Conservation (phyloP, 2,113 vertebrate species). For the Ctenomys sociabilis region DNA sequence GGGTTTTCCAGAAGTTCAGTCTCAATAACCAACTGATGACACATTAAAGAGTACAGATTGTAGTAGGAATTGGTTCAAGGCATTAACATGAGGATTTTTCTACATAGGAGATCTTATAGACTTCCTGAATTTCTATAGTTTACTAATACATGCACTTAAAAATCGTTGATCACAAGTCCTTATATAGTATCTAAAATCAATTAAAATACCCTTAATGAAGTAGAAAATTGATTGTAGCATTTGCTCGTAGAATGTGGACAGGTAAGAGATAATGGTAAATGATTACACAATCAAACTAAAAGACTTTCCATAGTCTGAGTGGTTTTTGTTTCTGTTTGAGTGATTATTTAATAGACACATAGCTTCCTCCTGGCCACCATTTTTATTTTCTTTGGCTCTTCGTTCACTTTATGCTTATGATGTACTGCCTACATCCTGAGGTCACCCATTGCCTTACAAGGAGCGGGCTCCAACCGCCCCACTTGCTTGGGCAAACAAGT, state of each 20-base stretch:
- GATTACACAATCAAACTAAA: conserved; percentile 39
- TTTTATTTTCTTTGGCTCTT: conserved; percentile 74
- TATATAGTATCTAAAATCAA: background rate
- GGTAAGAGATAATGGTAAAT: conserved; percentile 55
- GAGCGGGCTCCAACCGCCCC: conserved; percentile 50
- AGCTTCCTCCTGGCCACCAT: conserved; percentile 61
- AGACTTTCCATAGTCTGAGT: conserved; percentile 41
- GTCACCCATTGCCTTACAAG: conserved; percentile 67
- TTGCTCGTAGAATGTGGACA: background rate
- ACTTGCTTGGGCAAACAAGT: conserved; percentile 67
- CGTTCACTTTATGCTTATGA: conserved; percentile 26
- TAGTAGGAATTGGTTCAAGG: background rate
- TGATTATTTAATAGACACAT: conserved; percentile 64
- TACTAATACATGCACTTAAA: background rate
- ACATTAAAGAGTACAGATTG: background rate
- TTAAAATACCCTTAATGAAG: background rate
- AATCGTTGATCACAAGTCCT: background rate
- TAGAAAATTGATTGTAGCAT: background rate
- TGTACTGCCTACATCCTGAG: conserved; percentile 51
- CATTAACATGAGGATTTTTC: background rate
- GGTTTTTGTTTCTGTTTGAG: conserved; percentile 66
- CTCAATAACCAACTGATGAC: background rate
- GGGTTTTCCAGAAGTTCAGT: background rate
- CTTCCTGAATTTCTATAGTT: background rate
- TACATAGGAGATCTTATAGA: background rate